Base-by-base conservation (phyloP, 2,797 vertebrate species). In the Rhinoraja longicauda region DNA sequence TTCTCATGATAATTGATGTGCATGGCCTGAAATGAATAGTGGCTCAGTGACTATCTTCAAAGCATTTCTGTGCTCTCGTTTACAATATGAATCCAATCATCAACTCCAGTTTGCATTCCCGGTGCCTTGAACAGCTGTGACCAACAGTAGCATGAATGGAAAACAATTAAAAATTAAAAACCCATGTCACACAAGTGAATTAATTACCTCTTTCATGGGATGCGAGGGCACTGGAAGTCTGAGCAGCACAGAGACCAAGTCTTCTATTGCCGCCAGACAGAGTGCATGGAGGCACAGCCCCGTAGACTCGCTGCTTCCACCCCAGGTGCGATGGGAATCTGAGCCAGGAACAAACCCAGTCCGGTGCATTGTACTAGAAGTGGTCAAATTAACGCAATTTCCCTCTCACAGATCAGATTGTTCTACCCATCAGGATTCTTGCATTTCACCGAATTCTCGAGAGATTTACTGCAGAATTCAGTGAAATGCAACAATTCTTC, bases 111-210 rank as follows among this genome's bases (percentile, higher is more conserved):
- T 10, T 26, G 21, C 91, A 73, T 39, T 72, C 90, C 39, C 67
- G 0, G 19, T 45, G 90, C 39, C 36, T 73, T 73, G 13, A 91
- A 91, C 90, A 91, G 90, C 90, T 72, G 90, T 70, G 64, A 36
- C 64, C 19, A 72, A 64, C 26, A 57, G 24, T 57, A 45, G 67
- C 64, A 45, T 72, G 21, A 39, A 45, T 72, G 36, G 21, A 91
- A 91, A 91, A 91, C 32, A 73, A 91, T 91, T 91, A 39, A 53
- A 86, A 64, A 91, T 70, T 45, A 91, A 91, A 72, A 70, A 67
- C 24, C 53, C 72, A 29, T 72, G 90, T 24, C 73, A 91, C 39
- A 72, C 24, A 39, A 67, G 53, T 86, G 29, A 90, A 91, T 72
- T 70, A 73, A 91, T 72, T 91, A 91, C 12, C 86, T n/a, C 17